Conservation (phyloP, 2,888 invertebrate species). For the Drosophila prostipennis region DNA sequence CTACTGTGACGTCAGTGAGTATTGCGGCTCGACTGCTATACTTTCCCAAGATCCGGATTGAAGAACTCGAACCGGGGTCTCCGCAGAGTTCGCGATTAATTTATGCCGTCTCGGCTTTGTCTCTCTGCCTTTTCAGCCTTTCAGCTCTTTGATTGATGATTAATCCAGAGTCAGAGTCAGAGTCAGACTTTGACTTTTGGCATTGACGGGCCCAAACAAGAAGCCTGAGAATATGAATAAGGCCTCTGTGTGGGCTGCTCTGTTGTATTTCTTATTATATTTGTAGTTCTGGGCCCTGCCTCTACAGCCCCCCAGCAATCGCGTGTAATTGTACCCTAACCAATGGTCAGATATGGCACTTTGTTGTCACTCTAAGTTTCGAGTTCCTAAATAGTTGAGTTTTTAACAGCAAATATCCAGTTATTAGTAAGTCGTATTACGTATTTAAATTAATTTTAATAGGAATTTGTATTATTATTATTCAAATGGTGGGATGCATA, state of each 20-base stretch:
- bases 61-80: conserved; percentile 15
- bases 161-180: conserved; percentile 76
- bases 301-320: conserved; percentile 2
- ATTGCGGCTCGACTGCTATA: conserved; percentile 8
- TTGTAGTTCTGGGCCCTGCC: neutral
- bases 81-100: conserved; percentile 58
- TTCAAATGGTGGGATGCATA: no score
- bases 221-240: conserved; percentile 24
- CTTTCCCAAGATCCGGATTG: conserved; percentile 48
- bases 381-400: no score
- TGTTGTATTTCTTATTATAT: conserved; percentile 5
- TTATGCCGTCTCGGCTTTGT: conserved; percentile 52
- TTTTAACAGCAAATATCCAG: no score
- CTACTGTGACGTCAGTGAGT: conserved; percentile 12
- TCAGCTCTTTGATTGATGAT: conserved; percentile 72
- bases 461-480: no score
- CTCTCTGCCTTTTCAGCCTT: conserved; percentile 8
- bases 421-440: no score
- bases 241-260: conserved; percentile 22
- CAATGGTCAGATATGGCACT: neutral
- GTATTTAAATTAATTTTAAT: no score
- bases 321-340: conserved; percentile 22
- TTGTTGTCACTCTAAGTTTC: no score
- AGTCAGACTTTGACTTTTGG: conserved; percentile 77
- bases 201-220: conserved; percentile 54